A percentile compares a stretch with the other conserved stretches of the same genome.
These are phyloP conservation scores for Leptocoma aspasia DNA, from an alignment of 2,113 vertebrate genomes.

Conservation along the genomic window DNA sequence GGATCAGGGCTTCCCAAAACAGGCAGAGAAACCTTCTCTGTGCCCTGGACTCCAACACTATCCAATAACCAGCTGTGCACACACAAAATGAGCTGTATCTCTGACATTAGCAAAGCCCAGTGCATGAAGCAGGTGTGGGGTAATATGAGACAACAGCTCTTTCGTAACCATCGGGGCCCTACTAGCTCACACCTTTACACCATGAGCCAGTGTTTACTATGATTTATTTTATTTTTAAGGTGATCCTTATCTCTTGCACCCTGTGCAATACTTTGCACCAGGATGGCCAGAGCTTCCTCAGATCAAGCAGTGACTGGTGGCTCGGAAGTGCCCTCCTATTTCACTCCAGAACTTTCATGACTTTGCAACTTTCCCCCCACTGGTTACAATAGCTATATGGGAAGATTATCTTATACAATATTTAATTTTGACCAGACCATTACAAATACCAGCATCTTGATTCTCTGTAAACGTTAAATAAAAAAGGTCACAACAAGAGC, in stretches of 20 bases:
- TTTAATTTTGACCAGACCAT: not conserved
- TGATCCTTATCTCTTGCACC: not conserved
- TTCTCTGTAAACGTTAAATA: not conserved
- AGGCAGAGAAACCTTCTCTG: too few relatives aligned
- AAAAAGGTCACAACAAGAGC: not conserved
- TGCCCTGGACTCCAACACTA: too few relatives aligned
- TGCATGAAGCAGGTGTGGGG: not conserved
- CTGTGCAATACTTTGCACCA: not conserved
- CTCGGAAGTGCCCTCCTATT: rapidly evolving
- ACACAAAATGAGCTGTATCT: not conserved
- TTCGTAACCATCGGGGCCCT: not conserved
- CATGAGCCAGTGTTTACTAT: not conserved
- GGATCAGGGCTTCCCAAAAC: too few relatives aligned
- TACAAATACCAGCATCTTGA: not conserved
- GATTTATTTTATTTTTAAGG: not conserved
- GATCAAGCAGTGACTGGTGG: not conserved
- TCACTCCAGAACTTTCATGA: not conserved
- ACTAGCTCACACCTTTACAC: not conserved
- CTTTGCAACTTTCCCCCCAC: not conserved
- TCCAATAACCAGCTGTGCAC: not conserved
- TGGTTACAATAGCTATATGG: not conserved
- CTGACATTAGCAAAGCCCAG: not conserved
- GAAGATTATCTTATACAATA: not conserved
- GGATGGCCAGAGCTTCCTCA: not conserved
- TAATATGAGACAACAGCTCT: not conserved